These are phyloP conservation scores for Bucorvus abyssinicus DNA, from an alignment of 2,797 vertebrate genomes.

Conservation along the genomic window DNA sequence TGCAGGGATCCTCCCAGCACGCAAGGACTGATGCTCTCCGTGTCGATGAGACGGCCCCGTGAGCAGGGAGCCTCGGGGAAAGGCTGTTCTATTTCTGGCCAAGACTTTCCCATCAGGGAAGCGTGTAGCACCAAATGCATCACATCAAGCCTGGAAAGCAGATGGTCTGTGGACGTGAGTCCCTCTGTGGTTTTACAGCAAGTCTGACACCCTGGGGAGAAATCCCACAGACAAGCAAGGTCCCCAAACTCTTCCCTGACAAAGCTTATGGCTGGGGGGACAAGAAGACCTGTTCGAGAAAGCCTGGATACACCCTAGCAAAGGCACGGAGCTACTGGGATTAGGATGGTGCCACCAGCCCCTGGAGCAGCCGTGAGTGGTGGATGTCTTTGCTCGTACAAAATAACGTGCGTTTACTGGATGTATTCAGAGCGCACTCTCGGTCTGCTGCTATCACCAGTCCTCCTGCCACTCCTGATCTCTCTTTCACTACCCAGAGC, in stretches of 20 bases:
- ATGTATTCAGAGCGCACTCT: neutral
- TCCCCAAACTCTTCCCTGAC: neutral
- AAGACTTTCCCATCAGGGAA: neutral
- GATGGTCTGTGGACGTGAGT: slow-evolving; percentile 53
- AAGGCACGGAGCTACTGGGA: neutral
- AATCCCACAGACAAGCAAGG: neutral
- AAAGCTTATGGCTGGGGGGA: neutral
- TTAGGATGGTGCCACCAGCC: neutral
- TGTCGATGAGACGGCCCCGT: neutral
- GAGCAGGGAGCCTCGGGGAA: neutral
- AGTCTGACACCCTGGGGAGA: slow-evolving; percentile 36
- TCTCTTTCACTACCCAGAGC: neutral
- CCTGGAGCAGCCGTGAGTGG: fast-evolving
- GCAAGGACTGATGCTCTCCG: fast-evolving
- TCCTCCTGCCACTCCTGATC: neutral
- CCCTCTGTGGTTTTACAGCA: neutral
- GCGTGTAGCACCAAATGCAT: neutral
- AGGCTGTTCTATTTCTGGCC: slow-evolving; percentile 34
- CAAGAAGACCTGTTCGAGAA: neutral
- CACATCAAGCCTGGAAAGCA: slow-evolving; percentile 14
- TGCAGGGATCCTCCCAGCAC: neutral
- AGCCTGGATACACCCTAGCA: neutral
- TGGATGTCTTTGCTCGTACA: neutral
- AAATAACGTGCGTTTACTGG: neutral
- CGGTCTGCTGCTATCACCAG: neutral